Evolutionary conservation across 2,797 vertebrate genomes (phyloP).

Genomic region (Anguilla megastoma): DNA sequence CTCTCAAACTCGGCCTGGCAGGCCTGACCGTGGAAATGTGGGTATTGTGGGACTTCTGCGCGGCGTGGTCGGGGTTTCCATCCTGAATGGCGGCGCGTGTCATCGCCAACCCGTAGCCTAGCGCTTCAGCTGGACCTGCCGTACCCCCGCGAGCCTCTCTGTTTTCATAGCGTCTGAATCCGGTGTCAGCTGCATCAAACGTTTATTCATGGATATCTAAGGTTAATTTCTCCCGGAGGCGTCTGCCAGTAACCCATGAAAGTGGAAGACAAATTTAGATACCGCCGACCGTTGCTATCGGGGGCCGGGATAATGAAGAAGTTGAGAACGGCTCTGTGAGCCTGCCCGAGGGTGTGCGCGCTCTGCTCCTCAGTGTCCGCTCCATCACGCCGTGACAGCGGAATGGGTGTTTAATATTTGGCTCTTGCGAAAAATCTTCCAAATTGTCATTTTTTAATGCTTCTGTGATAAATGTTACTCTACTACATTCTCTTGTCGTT

Average conservation of each 20-base stretch:
- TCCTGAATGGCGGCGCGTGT: background rate
- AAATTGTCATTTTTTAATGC: background rate
- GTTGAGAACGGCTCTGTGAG: background rate
- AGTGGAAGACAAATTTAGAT: slow-evolving; percentile 19
- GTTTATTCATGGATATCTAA: slow-evolving; percentile 10
- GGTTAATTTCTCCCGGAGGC: slow-evolving; percentile 16
- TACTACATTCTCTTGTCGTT: background rate
- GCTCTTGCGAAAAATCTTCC: background rate
- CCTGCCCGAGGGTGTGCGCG: background rate
- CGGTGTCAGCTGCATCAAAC: background rate
- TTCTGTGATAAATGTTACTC: background rate
- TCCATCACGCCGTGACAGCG: background rate
- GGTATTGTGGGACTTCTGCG: background rate
- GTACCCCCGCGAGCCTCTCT: background rate
- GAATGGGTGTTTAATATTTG: background rate
- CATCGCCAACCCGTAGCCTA: background rate
- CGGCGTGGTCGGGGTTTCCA: background rate
- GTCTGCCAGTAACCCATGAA: slow-evolving; percentile 11
- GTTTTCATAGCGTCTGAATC: background rate
- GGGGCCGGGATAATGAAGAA: background rate
- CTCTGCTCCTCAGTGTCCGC: background rate
- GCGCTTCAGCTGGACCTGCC: background rate
- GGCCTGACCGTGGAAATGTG: background rate
- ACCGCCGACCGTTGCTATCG: background rate
- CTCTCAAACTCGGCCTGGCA: background rate